phyloP scores from a whole-genome alignment of 2,113 vertebrate genomes.

The Gobiocypris rarus region DNA sequence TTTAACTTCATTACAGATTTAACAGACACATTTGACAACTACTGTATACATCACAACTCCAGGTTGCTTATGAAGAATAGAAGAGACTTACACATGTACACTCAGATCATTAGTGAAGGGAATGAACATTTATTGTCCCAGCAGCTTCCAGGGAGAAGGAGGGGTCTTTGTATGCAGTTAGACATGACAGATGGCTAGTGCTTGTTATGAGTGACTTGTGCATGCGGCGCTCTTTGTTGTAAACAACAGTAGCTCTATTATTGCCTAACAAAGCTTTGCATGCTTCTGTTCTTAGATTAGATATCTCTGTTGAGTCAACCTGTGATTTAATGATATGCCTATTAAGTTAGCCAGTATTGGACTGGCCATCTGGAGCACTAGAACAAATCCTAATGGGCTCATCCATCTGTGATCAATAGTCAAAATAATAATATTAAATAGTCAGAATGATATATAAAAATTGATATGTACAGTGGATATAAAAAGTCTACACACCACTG shows the following conservation, averaged over 20 bases:
- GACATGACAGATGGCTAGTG: slow-evolving; percentile 36
- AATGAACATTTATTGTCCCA: slow-evolving; percentile 36
- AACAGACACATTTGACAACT: slow-evolving; percentile 53
- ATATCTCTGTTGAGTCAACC: slow-evolving; percentile 31
- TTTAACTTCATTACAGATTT: slow-evolving; percentile 61
- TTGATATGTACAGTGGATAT: no score
- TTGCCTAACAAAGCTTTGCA: slow-evolving; percentile 32
- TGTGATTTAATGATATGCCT: slow-evolving; percentile 25
- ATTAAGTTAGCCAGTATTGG: not conserved
- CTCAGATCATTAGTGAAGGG: slow-evolving; percentile 42
- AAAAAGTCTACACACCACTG: no score
- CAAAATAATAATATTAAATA: not conserved
- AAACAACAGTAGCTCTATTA: slow-evolving; percentile 22
- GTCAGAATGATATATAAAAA: no score
- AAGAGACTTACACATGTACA: not conserved
- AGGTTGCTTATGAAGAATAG: slow-evolving; percentile 13
- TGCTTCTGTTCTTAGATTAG: slow-evolving; percentile 15
- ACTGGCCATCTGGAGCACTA: slow-evolving; percentile 17
- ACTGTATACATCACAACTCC: slow-evolving; percentile 45
- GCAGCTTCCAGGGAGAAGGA: slow-evolving; percentile 24
- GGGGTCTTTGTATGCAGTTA: not conserved
- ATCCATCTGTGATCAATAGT: not conserved
- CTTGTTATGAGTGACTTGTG: slow-evolving; percentile 44
- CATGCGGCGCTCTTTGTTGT: slow-evolving; percentile 28
- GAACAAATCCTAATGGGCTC: not conserved